Conservation (phyloP, 2,113 vertebrate species). For the Tyto alba region DNA sequence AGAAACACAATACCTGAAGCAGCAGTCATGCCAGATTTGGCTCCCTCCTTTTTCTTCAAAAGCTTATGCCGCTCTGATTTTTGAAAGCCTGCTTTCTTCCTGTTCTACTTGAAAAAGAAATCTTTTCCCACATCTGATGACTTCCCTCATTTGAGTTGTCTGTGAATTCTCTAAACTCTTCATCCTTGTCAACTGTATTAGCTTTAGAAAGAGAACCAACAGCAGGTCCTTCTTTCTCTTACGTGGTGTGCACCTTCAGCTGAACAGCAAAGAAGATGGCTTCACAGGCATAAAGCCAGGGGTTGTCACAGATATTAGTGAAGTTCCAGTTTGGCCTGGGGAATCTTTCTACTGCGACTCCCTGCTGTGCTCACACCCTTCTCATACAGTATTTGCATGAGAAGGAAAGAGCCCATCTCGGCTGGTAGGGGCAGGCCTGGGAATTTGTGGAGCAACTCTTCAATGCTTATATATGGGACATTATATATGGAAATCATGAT, state of each 20-base stretch:
- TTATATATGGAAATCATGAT: conserved; percentile 48
- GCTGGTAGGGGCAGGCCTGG: conserved; percentile 25
- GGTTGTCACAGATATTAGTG: background rate
- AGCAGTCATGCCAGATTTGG: background rate
- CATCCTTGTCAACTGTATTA: background rate
- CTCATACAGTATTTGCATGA: background rate
- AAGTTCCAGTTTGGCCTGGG: background rate
- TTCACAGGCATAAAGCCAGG: background rate
- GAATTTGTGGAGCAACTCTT: conserved; percentile 17
- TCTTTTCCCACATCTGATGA: background rate
- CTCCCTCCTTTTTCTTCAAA: background rate
- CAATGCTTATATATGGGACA: background rate
- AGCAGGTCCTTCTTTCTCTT: background rate
- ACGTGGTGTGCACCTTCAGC: rapidly evolving
- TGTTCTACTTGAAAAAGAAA: background rate
- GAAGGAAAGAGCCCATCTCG: background rate
- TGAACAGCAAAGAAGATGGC: background rate
- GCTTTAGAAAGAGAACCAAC: background rate
- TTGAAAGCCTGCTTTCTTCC: background rate
- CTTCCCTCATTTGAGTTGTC: background rate
- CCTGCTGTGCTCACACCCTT: background rate
- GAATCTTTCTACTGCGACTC: background rate
- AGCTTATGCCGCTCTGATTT: background rate
- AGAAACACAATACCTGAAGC: background rate
- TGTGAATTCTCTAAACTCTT: background rate